Evolutionary conservation across 2,888 invertebrate genomes (phyloP).

Genomic region (Abscondita cerata): DNA sequence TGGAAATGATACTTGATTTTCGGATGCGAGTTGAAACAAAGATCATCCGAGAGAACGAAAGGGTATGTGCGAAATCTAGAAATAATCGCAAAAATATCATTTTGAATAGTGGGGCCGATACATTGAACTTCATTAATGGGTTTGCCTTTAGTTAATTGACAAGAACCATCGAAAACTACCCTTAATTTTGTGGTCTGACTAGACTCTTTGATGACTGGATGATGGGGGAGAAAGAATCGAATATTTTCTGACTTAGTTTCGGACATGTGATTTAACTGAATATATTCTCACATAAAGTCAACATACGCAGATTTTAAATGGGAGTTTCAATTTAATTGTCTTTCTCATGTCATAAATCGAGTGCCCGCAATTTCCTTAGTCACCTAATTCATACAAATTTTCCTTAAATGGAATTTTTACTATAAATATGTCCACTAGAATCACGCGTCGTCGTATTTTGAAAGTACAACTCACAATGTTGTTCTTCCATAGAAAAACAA

Average conservation of each 20-base stretch:
- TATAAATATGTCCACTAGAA: conserved; percentile 6
- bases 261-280: conserved; percentile 27
- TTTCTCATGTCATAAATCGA: conserved; percentile 15
- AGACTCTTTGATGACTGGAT: background rate
- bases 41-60: conserved; percentile 14
- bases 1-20: background rate
- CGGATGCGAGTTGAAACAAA: background rate
- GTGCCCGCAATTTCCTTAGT: conserved; percentile 8
- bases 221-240: conserved; percentile 11
- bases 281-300: conserved; percentile 37
- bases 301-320: conserved; percentile 15
- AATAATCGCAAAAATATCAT: conserved; percentile 8
- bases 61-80: background rate
- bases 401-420: conserved; percentile 17
- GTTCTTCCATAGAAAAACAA: conserved; percentile 11
- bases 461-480: conserved; percentile 13
- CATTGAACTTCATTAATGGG: background rate
- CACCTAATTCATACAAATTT: conserved; percentile 9
- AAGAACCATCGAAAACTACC: background rate
- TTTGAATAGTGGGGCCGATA: background rate
- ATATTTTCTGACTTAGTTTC: conserved; percentile 1
- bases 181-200: background rate
- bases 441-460: conserved; percentile 5
- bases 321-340: background rate
- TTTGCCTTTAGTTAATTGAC: background rate